These are phyloP conservation scores for Pseudococcus jackbeardsleyi DNA, from an alignment of 2,888 invertebrate genomes.

Conservation along the genomic window DNA sequence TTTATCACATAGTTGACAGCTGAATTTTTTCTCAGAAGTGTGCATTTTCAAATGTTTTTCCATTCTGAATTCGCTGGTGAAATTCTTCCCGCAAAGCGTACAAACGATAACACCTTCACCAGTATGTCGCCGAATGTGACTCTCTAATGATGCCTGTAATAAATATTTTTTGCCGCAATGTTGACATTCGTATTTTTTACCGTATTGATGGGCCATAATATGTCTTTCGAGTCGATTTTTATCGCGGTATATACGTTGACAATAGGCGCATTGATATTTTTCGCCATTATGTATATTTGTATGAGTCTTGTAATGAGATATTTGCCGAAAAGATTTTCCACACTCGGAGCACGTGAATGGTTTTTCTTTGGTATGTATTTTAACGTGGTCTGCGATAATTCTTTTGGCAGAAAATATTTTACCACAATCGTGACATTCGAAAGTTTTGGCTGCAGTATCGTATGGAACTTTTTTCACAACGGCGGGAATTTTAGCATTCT, in stretches of 20 bases:
- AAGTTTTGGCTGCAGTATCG: background rate
- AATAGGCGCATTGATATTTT: constrained; percentile 20
- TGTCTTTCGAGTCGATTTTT: constrained; percentile 26
- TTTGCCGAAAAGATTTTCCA: constrained; percentile 14
- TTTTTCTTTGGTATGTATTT: constrained; percentile 24
- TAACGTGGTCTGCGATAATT: background rate
- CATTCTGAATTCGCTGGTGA: background rate
- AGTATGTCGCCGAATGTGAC: constrained; percentile 19
- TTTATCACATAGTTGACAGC: constrained; percentile 25
- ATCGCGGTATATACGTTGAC: constrained; percentile 15
- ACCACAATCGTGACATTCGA: constrained; percentile 50
- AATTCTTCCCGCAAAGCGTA: constrained; percentile 23
- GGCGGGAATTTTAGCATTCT: background rate
- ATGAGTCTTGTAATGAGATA: constrained; percentile 3
- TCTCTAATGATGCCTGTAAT: background rate
- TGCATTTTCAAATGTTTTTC: constrained; percentile 50
- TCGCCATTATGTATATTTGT: background rate
- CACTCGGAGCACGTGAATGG: constrained; percentile 26
- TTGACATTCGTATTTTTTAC: constrained; percentile 27
- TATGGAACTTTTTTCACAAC: background rate
- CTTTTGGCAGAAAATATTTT: background rate
- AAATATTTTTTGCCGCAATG: constrained; percentile 51
- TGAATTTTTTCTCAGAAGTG: constrained; percentile 31
- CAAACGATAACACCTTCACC: constrained; percentile 34
- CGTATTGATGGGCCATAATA: constrained; percentile 22